Percentiles rank a stretch among this genome's conserved stretches.
Conservation (phyloP, 2,797 vertebrate genomes). For the Hylomyscus alleni region DNA sequence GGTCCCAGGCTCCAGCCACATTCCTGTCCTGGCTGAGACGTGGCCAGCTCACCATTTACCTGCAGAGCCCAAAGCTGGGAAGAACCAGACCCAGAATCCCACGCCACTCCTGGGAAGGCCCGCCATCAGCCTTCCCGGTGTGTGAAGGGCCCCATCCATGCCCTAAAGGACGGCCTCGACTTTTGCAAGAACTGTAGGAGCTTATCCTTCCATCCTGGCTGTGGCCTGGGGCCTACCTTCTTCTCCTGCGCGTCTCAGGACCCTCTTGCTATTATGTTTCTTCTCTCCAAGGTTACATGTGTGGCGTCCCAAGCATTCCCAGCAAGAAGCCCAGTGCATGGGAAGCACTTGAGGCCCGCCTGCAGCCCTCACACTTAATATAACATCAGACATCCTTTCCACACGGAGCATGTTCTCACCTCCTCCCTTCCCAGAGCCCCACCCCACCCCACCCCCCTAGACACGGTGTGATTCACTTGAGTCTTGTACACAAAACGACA, state of each 20-base stretch:
- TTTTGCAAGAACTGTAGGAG: not conserved
- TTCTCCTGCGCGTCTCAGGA: fast-evolving
- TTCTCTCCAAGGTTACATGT: not conserved
- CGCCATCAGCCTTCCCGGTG: fast-evolving
- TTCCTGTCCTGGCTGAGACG: not conserved
- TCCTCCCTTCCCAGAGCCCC: slow-evolving; percentile 27
- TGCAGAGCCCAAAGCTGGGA: not conserved
- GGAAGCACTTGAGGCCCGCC: not conserved
- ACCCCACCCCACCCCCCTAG: fast-evolving
- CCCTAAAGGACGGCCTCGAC: not conserved
- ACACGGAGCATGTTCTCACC: not conserved
- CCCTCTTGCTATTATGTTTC: too few species aligned
- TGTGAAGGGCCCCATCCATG: not conserved
- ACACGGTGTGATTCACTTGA: not conserved
- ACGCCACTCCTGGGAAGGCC: not conserved
- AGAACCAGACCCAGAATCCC: not conserved
- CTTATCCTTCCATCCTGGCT: not conserved
- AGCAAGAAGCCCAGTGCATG: not conserved
- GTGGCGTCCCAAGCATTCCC: not conserved
- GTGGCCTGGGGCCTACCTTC: not conserved
- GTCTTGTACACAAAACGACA: not conserved
- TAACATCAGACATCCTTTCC: too few species aligned
- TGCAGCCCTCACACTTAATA: not conserved
- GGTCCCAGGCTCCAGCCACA: not conserved
- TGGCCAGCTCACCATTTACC: not conserved